A percentile compares a stretch with the other conserved stretches of the same genome.
Evolutionary conservation across 2,797 vertebrate genomes (phyloP).

Genomic region (Acipenser transmontanus): DNA sequence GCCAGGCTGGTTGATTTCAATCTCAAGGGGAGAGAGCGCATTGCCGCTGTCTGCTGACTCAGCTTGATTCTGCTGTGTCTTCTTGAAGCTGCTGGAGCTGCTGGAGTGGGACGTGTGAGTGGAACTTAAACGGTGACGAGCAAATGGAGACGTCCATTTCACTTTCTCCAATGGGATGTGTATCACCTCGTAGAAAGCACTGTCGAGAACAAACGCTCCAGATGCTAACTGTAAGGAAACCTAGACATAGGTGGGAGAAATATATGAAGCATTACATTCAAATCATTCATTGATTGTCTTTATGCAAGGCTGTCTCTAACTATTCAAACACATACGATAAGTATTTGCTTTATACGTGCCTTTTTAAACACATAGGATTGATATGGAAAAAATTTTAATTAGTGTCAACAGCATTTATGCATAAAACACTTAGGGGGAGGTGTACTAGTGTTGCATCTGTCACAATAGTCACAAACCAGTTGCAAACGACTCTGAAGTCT

Average conservation of each 20-base stretch:
- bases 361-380: too few relatives aligned
- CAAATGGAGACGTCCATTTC: constrained; percentile 88
- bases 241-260: constrained; percentile 41
- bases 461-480: too few relatives aligned
- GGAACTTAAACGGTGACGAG: constrained; percentile 74
- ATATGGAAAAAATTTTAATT: too few relatives aligned
- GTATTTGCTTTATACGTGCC: too few relatives aligned
- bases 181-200: constrained; percentile 69
- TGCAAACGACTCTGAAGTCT: too few relatives aligned
- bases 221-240: constrained; percentile 83
- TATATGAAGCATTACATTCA: too few relatives aligned
- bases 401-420: too few relatives aligned
- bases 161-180: constrained; percentile 89
- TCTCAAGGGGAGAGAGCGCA: rapidly evolving
- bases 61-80: constrained; percentile 29
- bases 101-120: constrained; percentile 55
- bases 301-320: too few relatives aligned
- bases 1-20: constrained; percentile 8
- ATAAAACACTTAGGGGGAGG: too few relatives aligned
- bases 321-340: too few relatives aligned
- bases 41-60: constrained; percentile 23
- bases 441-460: too few relatives aligned
- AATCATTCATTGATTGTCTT: too few relatives aligned
- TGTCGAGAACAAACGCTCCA: constrained; percentile 76
- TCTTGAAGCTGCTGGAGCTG: constrained; percentile 26